These are phyloP conservation scores for Ciconia nigra DNA, from an alignment of 2,797 vertebrate genomes.

Conservation along the genomic window DNA sequence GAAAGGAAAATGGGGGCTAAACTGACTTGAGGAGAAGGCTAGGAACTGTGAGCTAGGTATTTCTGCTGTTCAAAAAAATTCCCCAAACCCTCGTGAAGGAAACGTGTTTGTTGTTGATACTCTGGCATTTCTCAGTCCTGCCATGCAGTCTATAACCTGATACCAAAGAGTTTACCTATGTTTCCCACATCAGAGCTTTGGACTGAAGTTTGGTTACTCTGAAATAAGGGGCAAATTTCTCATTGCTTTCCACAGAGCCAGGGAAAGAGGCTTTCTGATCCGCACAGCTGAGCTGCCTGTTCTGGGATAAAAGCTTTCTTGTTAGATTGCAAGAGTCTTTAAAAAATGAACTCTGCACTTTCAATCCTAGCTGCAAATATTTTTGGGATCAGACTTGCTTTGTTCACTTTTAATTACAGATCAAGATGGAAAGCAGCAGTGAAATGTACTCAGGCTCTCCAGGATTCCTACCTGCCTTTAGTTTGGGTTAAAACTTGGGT, in stretches of 20 bases:
- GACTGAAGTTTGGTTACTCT: background rate
- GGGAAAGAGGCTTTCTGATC: background rate
- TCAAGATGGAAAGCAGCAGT: background rate
- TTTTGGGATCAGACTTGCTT: background rate
- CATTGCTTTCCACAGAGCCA: background rate
- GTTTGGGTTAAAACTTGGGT: background rate
- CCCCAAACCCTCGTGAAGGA: background rate
- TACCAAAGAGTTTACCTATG: background rate
- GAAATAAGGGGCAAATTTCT: background rate
- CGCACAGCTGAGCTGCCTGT: background rate
- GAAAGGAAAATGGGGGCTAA: background rate
- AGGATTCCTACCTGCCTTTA: background rate
- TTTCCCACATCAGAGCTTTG: background rate
- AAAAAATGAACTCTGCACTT: background rate
- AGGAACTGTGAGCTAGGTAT: background rate
- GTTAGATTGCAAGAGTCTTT: background rate
- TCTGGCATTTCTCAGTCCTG: background rate
- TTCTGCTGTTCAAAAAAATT: background rate
- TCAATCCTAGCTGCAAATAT: background rate
- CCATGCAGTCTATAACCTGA: background rate
- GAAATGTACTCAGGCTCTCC: background rate
- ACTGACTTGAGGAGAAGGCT: background rate
- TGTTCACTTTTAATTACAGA: background rate
- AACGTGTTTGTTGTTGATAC: background rate
- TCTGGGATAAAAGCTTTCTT: background rate